Evolutionary conservation across 2,113 vertebrate genomes (phyloP).

Genomic region (Notarius quadriscutis): DNA sequence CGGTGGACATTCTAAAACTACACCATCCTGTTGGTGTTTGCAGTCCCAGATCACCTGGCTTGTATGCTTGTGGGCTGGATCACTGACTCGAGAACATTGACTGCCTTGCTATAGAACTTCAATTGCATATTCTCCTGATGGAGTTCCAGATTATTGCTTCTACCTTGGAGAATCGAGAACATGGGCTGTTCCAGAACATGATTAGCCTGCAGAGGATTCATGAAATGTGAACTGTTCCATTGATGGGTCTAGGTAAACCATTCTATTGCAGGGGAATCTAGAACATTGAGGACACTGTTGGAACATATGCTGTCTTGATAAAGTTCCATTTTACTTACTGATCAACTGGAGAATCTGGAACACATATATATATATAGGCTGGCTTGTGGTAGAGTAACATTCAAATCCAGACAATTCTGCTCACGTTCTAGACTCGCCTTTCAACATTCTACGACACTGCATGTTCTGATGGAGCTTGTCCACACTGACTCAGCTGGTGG

Average conservation of each 20-base stretch:
- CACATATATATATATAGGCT: no score
- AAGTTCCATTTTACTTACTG: neutral
- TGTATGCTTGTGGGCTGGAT: neutral
- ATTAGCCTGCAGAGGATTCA: neutral
- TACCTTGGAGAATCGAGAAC: neutral
- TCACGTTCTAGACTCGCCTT: neutral
- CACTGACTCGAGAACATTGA: conserved; percentile 6
- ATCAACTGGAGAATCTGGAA: neutral
- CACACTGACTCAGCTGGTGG: neutral
- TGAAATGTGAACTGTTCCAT: neutral
- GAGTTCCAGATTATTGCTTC: neutral
- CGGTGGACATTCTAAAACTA: neutral
- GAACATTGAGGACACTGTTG: neutral
- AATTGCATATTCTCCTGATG: neutral
- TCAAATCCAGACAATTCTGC: neutral
- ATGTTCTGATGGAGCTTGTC: neutral
- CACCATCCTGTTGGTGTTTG: neutral
- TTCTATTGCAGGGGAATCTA: neutral
- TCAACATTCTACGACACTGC: neutral
- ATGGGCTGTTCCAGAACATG: neutral
- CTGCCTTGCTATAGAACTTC: neutral
- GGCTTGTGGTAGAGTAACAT: neutral
- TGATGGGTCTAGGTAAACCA: neutral
- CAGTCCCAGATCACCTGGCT: neutral
- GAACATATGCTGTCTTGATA: neutral